These are phyloP conservation scores for Caenorhabditis imperialis DNA, from an alignment of 2,888 invertebrate species.

Conservation along the genomic window DNA sequence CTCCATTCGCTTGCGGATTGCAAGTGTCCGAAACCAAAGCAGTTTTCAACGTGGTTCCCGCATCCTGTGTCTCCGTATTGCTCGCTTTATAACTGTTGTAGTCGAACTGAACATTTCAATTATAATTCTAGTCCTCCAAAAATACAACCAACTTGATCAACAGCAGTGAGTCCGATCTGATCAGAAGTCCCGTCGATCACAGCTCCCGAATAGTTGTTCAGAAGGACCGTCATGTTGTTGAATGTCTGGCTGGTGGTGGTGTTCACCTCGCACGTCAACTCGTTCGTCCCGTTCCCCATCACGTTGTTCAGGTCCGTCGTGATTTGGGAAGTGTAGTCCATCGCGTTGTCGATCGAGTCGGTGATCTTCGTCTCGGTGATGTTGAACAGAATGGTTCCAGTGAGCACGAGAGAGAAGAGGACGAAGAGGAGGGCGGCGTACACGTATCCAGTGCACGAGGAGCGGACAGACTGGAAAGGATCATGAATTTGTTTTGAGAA, in stretches of 20 bases:
- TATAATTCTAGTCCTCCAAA: too few species aligned
- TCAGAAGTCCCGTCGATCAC: conserved; percentile 21
- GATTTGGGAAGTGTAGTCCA: conserved; percentile 25
- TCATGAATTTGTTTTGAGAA: background rate
- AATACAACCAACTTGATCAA: conserved; percentile 22
- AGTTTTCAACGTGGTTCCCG: too few species aligned
- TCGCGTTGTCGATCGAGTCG: conserved; percentile 34
- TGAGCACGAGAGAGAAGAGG: conserved; percentile 50
- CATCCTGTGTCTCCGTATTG: too few species aligned
- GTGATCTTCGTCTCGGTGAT: conserved; percentile 47
- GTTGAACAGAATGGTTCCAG: conserved; percentile 56
- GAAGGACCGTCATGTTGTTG: background rate
- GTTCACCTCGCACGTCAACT: conserved; percentile 44
- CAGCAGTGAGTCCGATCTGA: conserved; percentile 31
- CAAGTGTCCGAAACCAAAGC: too few species aligned
- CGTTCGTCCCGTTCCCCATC: background rate
- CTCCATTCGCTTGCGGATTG: too few species aligned
- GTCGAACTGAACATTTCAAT: too few species aligned
- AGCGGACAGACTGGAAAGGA: conserved; percentile 31
- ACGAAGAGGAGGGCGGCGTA: conserved; percentile 31
- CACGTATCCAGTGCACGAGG: conserved; percentile 35
- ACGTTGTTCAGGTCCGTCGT: conserved; percentile 4
- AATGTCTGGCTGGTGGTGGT: conserved; percentile 41
- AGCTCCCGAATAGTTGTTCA: conserved; percentile 16
- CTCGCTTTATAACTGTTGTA: too few species aligned